Evolutionary conservation across 2,888 invertebrate genomes (phyloP).

Genomic region (Synergus itoensis): DNA sequence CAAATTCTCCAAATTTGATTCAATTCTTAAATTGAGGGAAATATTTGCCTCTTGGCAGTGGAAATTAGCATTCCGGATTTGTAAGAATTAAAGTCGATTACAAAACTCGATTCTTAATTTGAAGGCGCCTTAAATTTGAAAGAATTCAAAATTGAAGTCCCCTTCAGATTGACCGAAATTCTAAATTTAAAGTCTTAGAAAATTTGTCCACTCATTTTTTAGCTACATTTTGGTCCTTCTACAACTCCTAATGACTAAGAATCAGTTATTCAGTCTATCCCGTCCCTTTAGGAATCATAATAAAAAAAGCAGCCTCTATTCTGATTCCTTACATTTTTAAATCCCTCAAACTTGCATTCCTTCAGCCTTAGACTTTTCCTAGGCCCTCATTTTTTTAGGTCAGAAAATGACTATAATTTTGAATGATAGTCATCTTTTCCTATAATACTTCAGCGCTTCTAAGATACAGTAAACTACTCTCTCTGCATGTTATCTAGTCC

Average conservation of each 20-base stretch:
- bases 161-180: neutral
- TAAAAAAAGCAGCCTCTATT: neutral
- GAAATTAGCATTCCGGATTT: neutral
- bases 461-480: slow-evolving; percentile 75
- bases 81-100: neutral
- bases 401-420: slow-evolving; percentile 10
- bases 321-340: neutral
- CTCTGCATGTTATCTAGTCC: slow-evolving; percentile 83
- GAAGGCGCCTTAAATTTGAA: neutral
- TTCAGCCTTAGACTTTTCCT: neutral
- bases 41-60: neutral
- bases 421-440: slow-evolving; percentile 67
- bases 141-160: neutral
- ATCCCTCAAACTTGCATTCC: neutral
- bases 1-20: neutral
- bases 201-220: neutral
- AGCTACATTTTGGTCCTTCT: neutral
- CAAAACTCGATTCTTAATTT: neutral
- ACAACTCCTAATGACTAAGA: neutral
- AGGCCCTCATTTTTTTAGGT: neutral
- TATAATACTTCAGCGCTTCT: slow-evolving; percentile 71
- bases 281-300: neutral
- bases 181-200: neutral
- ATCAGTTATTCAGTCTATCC: slow-evolving; percentile 3
- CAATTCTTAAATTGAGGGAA: neutral